Conservation (phyloP, 2,113 vertebrate genomes). For the Solenodon paradoxus region DNA sequence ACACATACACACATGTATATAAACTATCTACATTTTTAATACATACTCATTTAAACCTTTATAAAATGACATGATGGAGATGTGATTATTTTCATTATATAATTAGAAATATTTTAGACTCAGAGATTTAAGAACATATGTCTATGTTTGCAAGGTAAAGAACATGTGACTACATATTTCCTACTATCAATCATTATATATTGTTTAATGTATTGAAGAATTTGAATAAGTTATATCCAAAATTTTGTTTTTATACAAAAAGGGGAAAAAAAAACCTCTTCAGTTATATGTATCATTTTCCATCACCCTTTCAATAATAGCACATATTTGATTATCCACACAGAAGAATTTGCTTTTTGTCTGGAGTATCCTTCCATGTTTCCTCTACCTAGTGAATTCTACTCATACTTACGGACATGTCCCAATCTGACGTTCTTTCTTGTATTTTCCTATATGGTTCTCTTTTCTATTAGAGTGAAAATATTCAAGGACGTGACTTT, state of each 20-base stretch:
- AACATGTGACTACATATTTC: background rate
- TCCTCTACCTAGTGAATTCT: background rate
- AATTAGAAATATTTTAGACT: background rate
- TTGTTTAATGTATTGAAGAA: background rate
- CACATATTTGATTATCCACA: background rate
- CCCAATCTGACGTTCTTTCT: background rate
- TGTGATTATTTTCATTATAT: background rate
- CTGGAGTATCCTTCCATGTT: background rate
- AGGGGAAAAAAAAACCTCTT: too few relatives aligned
- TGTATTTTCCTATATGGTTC: background rate
- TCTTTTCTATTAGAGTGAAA: background rate
- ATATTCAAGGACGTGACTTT: background rate
- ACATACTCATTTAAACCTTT: background rate
- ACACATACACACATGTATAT: background rate
- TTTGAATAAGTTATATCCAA: background rate
- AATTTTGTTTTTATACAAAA: too few relatives aligned
- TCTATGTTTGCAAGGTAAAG: background rate
- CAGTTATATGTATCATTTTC: background rate
- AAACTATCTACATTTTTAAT: background rate
- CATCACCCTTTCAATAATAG: background rate
- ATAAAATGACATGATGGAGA: background rate
- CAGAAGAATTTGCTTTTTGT: background rate
- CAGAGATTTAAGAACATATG: background rate
- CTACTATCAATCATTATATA: background rate
- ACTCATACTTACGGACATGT: background rate